Conservation (phyloP, 2,797 vertebrate genomes). For the Mallotus villosus region DNA sequence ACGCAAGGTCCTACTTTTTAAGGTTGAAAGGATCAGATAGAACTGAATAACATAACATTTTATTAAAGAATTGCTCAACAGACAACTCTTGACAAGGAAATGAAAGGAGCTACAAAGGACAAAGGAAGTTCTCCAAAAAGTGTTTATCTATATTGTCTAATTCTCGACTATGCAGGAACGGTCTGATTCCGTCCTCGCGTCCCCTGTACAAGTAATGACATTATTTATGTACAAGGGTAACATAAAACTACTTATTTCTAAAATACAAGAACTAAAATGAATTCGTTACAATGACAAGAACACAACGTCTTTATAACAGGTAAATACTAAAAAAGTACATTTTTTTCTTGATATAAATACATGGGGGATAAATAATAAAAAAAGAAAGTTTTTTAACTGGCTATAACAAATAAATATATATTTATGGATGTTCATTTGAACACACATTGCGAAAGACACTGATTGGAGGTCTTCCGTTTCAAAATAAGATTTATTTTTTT, state of each 20-base stretch:
- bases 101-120: conserved; percentile 92
- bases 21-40: conserved; percentile 66
- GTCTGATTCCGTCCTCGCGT: conserved; percentile 82
- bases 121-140: conserved; percentile 84
- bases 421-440: conserved; percentile 98
- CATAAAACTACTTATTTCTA: conserved; percentile 95
- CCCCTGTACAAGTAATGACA: conserved; percentile 92
- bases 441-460: conserved; percentile 87
- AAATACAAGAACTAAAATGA: conserved; percentile 95
- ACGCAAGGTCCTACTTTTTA: conserved; percentile 20
- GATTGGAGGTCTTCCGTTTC: conserved; percentile 84
- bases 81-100: conserved; percentile 90
- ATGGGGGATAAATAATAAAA: conserved; percentile 97
- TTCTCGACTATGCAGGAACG: conserved; percentile 87
- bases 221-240: conserved; percentile 94
- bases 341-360: conserved; percentile 97
- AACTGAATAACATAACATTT: conserved; percentile 94
- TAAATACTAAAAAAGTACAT: conserved; percentile 98
- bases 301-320: conserved; percentile 90
- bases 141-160: conserved; percentile 85
- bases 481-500: conserved; percentile 81
- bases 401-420: conserved; percentile 99
- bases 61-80: conserved; percentile 97
- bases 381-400: conserved; percentile 92
- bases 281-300: conserved; percentile 93